Evolutionary conservation across 2,113 vertebrate species (phyloP), one percentile per base, ranked within the genome.

Genomic region (Opisthocomus hoazin): DNA sequence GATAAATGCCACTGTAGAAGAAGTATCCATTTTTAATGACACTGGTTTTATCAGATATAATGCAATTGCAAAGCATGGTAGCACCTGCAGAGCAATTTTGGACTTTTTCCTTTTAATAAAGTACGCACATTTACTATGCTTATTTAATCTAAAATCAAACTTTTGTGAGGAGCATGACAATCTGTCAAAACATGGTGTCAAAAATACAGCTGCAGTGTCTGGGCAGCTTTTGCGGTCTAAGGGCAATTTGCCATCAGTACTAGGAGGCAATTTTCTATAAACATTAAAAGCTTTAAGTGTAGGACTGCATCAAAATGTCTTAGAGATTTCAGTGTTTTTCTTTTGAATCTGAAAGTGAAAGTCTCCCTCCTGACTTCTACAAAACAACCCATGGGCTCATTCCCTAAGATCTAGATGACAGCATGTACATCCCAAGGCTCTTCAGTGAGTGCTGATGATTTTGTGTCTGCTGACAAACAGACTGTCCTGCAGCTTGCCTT

Each of bases 191-290:
- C 81, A 73, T 2, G 5, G 43, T 75, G 80, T 91, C 69, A 89
- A 82, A 94, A 92, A 82, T 71, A 87, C 8, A 95, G 90, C 50
- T 82, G 61, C 65, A 69, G 69, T 87, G 66, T 94, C 80, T 53
- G 41, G 54, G 53, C 77, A 65, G 74, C 86, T 95, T 78, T 94
- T 84, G 80, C 77, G 87, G 81, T 95, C 83, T 69, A 61, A 56
- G 61, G 65, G 84, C 73, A 89, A 96, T 96, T 96, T 96, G 71
- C 86, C 57, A 87, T 89, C 90, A 89, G 53, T 84, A 65, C 32
- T 71, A 92, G 87, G 32, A 89, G 73, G 86, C 86, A 94, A 96
- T 96, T 95, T 95, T 94, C 90, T 73, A 82, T 76, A 93, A 96
- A 92, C 90, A 89, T 89, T 76, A 93, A 94, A 94, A 89, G 74